Percentiles rank a stretch among this genome's conserved stretches.
Conservation (phyloP, 2,888 invertebrate species). For the Tortricodes alternella region DNA sequence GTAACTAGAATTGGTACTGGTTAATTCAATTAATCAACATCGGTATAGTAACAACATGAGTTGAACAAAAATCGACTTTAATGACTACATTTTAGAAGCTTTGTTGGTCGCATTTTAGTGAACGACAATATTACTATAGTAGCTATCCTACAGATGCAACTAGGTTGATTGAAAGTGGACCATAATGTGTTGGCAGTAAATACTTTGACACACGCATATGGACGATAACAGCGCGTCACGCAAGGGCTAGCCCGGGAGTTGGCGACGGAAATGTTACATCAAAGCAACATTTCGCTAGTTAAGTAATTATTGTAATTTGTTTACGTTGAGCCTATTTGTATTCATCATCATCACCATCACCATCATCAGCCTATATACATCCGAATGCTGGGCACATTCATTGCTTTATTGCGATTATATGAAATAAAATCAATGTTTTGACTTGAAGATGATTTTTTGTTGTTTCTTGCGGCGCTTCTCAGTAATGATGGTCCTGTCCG, state of each 20-base stretch:
- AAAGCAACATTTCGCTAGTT: too few species aligned
- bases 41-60: background rate
- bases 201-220: background rate
- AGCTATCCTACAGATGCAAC: background rate
- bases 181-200: background rate
- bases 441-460: too few species aligned
- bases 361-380: too few species aligned
- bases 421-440: too few species aligned
- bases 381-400: too few species aligned
- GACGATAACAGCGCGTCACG: background rate
- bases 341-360: too few species aligned
- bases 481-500: too few species aligned
- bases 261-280: background rate
- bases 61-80: conserved; percentile 1
- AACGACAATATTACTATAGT: background rate
- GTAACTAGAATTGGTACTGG: conserved; percentile 7
- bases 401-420: too few species aligned
- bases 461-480: too few species aligned
- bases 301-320: too few species aligned
- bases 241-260: background rate
- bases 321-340: background rate
- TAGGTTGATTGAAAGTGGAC: background rate
- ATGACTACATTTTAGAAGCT: background rate
- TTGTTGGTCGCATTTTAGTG: background rate
- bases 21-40: conserved; percentile 16